Conservation (phyloP, 92 coral and sea anemone genomes). For the Meandrina meandrites region DNA sequence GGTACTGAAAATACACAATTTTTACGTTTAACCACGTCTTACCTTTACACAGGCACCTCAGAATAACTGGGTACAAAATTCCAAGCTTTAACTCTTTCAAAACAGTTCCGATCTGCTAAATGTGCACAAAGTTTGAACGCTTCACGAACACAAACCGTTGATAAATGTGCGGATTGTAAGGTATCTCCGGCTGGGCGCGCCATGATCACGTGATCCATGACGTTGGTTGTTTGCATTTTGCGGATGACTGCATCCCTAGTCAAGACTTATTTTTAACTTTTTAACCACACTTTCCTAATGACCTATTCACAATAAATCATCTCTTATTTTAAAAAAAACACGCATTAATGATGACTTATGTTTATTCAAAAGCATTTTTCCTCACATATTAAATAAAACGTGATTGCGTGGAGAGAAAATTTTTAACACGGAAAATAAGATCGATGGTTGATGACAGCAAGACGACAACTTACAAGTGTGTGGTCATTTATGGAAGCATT, state of each 20-base stretch:
- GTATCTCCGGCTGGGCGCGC: conserved; percentile 17
- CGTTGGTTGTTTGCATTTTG: background rate
- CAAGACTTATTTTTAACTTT: background rate
- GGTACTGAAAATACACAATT: background rate
- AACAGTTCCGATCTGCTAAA: background rate
- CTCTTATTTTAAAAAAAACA: background rate
- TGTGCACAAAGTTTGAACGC: background rate
- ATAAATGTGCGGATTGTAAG: background rate
- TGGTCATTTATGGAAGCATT: too few relatives aligned
- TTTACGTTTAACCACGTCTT: background rate
- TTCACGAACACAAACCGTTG: background rate
- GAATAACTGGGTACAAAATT: background rate
- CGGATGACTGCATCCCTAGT: background rate
- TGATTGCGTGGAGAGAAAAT: background rate
- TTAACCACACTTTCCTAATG: background rate
- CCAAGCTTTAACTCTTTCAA: background rate
- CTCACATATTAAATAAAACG: background rate
- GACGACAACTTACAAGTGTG: background rate
- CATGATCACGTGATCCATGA: conserved; percentile 20
- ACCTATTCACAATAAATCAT: background rate
- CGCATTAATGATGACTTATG: background rate
- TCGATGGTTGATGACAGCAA: background rate
- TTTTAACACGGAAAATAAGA: background rate
- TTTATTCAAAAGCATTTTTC: background rate
- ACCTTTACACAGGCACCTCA: conserved; percentile 24